Evolutionary conservation across 2,797 vertebrate genomes (phyloP).

Genomic region (Lindbergichthys nudifrons): DNA sequence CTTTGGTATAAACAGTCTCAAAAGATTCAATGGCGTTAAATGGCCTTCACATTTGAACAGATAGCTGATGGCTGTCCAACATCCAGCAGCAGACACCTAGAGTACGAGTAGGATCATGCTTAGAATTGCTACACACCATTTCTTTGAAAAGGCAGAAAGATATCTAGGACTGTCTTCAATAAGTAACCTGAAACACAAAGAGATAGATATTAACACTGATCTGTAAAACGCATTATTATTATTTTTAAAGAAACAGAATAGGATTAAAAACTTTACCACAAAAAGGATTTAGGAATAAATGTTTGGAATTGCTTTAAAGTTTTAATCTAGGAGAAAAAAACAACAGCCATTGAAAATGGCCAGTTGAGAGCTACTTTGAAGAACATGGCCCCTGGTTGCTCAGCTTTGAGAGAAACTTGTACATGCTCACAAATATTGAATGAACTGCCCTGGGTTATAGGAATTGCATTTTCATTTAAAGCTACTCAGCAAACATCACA

Average conservation of each 20-base stretch:
- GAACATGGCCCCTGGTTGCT: constrained; percentile 43
- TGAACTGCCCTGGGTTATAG: constrained; percentile 65
- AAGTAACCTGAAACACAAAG: not conserved
- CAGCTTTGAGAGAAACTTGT: constrained; percentile 54
- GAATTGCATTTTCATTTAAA: constrained; percentile 72
- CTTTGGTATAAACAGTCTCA: constrained; percentile 27
- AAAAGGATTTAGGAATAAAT: constrained; percentile 6
- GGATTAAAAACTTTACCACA: constrained; percentile 19
- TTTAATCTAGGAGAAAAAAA: constrained; percentile 22
- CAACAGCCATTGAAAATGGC: constrained; percentile 51
- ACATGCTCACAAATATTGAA: constrained; percentile 69
- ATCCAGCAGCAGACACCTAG: constrained; percentile 2
- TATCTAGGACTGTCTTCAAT: not conserved
- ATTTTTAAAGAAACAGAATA: not conserved
- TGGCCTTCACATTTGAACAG: constrained; percentile 14
- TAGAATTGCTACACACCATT: not conserved
- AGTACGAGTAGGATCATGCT: not conserved
- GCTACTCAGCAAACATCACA: constrained; percentile 69
- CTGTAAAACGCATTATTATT: not conserved
- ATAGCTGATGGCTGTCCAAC: constrained; percentile 12
- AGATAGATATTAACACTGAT: not conserved
- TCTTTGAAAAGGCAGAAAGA: not conserved
- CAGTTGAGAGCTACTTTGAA: constrained; percentile 55
- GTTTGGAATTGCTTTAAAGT: constrained; percentile 38
- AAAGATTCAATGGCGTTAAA: constrained; percentile 20